Percentiles rank a stretch among this genome's conserved stretches.
Evolutionary conservation across 2,888 invertebrate genomes (phyloP).

Genomic region (Xanthia icteritia): DNA sequence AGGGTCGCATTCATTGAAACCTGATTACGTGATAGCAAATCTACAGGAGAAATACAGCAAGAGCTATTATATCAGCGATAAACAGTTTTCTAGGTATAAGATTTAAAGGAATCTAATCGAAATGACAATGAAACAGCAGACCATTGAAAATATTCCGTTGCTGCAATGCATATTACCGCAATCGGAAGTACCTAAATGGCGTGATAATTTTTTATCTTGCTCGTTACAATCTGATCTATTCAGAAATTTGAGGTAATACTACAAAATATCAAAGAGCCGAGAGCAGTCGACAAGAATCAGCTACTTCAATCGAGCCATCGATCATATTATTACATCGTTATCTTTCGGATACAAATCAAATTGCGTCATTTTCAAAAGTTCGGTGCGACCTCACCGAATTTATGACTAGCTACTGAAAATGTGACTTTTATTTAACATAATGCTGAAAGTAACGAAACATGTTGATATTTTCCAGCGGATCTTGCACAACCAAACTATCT

Average conservation of each 20-base stretch:
- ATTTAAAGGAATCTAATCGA: background rate
- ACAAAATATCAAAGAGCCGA: conserved; percentile 38
- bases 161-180: background rate
- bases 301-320: conserved; percentile 15
- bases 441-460: background rate
- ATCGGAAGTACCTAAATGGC: background rate
- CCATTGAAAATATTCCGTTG: background rate
- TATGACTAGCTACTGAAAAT: background rate
- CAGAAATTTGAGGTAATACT: background rate
- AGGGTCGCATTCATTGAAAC: conserved; percentile 10
- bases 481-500: background rate
- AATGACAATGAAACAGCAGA: background rate
- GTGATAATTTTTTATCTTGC: conserved; percentile 14
- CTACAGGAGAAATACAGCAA: background rate
- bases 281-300: conserved; percentile 35
- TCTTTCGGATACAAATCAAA: conserved; percentile 1
- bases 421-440: background rate
- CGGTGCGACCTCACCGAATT: background rate
- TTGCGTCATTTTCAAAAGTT: conserved; percentile 5
- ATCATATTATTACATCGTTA: conserved; percentile 13
- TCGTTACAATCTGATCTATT: conserved; percentile 23
- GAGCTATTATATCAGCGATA: background rate
- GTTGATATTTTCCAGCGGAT: background rate
- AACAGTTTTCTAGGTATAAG: conserved; percentile 5
- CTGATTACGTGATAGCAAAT: conserved; percentile 13